A percentile compares a stretch with the other conserved stretches of the same genome.
Evolutionary conservation across 2,888 invertebrate species (phyloP).

Genomic region (Galerucella nymphaeae): DNA sequence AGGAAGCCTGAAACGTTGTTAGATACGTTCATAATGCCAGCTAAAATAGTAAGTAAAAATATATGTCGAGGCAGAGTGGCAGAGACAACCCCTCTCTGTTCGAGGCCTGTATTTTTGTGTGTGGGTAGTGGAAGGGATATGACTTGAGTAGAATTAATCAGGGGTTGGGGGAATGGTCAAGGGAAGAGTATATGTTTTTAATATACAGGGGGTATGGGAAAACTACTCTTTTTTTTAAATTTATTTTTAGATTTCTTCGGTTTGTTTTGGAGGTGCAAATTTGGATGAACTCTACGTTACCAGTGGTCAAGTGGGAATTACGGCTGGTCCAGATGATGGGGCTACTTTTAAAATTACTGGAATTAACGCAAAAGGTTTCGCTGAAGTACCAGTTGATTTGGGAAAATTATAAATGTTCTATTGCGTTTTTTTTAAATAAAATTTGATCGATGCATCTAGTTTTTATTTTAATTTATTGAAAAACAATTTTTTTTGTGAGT

Average conservation of each 20-base stretch:
- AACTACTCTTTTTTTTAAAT: background rate
- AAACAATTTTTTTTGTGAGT: too few relatives aligned
- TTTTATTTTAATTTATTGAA: background rate
- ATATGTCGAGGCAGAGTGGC: too few relatives aligned
- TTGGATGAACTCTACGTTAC: slow-evolving; percentile 54
- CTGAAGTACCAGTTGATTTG: slow-evolving; percentile 44
- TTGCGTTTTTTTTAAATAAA: background rate
- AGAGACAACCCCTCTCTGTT: too few relatives aligned
- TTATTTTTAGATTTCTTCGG: slow-evolving; percentile 51
- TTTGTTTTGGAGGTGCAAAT: slow-evolving; percentile 54
- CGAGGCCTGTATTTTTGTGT: too few relatives aligned
- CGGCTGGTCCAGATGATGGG: slow-evolving; percentile 56
- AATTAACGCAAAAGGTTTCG: slow-evolving; percentile 61
- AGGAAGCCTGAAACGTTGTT: slow-evolving; percentile 68
- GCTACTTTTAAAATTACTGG: slow-evolving; percentile 60
- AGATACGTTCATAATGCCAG: slow-evolving; percentile 72
- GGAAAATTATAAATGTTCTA: slow-evolving; percentile 27
- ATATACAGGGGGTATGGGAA: too few relatives aligned
- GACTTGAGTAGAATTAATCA: too few relatives aligned
- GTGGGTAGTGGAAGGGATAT: too few relatives aligned
- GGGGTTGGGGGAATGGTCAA: too few relatives aligned
- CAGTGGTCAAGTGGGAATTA: slow-evolving; percentile 50
- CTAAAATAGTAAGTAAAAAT: slow-evolving; percentile 69
- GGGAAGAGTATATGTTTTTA: too few relatives aligned
- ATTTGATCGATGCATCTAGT: background rate